These are phyloP conservation scores for Pleuronectes platessa DNA, from an alignment of 2,113 vertebrate species.

Conservation along the genomic window DNA sequence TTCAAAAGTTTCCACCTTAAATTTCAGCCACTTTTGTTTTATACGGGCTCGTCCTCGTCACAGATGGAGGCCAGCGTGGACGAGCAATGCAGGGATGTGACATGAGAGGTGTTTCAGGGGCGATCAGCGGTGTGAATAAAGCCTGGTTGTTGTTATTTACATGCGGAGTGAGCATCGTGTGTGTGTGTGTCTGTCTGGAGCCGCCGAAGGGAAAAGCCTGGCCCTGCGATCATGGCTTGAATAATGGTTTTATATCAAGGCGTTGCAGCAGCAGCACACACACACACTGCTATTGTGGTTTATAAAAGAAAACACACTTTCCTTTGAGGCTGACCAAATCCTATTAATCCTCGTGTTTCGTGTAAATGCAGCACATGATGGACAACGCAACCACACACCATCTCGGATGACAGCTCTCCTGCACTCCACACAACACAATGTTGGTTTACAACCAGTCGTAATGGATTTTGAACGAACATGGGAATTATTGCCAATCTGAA, in stretches of 20 bases:
- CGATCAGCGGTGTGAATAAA: conserved; percentile 20
- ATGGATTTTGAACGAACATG: neutral
- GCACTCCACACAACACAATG: neutral
- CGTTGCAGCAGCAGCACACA: conserved; percentile 51
- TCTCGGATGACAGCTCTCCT: conserved; percentile 21
- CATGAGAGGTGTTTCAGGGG: neutral
- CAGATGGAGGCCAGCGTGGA: neutral
- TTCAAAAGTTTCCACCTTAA: conserved; percentile 75
- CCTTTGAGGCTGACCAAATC: neutral
- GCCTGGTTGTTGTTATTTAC: conserved; percentile 40
- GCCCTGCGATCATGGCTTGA: conserved; percentile 75
- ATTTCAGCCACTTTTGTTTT: conserved; percentile 27
- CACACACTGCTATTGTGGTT: conserved; percentile 41
- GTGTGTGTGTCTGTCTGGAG: conserved; percentile 25
- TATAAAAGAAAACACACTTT: neutral
- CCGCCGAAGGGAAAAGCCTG: conserved; percentile 69
- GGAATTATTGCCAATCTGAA: neutral
- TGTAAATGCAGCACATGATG: neutral
- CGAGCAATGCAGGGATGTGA: too few species aligned
- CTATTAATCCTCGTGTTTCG: conserved; percentile 1
- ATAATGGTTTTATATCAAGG: conserved; percentile 60
- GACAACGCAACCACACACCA: conserved; percentile 4
- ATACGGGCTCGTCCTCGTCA: neutral
- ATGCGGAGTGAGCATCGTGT: neutral
- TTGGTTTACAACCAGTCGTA: neutral